A percentile compares a stretch with the other conserved stretches of the same genome.
phyloP scores from a whole-genome alignment of 2,888 invertebrate species.

The Linnaemya vulpina region DNA sequence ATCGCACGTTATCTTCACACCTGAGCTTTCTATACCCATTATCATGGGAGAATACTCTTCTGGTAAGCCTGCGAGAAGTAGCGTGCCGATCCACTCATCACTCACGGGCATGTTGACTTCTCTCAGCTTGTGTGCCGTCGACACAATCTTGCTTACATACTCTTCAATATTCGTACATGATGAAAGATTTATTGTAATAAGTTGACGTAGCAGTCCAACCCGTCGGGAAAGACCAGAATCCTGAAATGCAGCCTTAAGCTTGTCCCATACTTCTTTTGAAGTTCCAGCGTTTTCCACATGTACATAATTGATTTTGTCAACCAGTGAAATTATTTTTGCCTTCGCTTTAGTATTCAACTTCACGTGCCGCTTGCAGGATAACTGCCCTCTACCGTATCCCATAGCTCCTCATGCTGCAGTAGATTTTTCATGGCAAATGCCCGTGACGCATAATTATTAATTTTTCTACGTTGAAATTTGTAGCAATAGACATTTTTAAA shows the following conservation, averaged over 20 bases:
- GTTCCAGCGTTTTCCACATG: slow-evolving; percentile 46
- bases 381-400: slow-evolving; percentile 62
- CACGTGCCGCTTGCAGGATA: slow-evolving; percentile 38
- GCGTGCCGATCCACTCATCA: no score
- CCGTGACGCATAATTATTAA: no score
- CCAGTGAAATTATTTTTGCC: slow-evolving; percentile 46
- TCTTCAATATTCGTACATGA: neutral
- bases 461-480: no score
- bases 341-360: slow-evolving; percentile 18
- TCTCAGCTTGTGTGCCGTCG: slow-evolving; percentile 31
- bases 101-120: neutral
- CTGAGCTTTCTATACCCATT: no score
- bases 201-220: slow-evolving; percentile 14
- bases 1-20: no score
- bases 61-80: no score
- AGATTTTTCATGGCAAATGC: neutral
- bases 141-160: slow-evolving; percentile 36
- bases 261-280: slow-evolving; percentile 58
- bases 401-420: slow-evolving; percentile 12
- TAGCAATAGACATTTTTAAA: no score
- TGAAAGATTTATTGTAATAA: no score
- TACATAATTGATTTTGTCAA: slow-evolving; percentile 63
- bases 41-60: no score
- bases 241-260: slow-evolving; percentile 56
- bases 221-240: slow-evolving; percentile 33